Conservation (phyloP, 1,140 invertebrate genomes). For the Drosophila ercepeae region DNA sequence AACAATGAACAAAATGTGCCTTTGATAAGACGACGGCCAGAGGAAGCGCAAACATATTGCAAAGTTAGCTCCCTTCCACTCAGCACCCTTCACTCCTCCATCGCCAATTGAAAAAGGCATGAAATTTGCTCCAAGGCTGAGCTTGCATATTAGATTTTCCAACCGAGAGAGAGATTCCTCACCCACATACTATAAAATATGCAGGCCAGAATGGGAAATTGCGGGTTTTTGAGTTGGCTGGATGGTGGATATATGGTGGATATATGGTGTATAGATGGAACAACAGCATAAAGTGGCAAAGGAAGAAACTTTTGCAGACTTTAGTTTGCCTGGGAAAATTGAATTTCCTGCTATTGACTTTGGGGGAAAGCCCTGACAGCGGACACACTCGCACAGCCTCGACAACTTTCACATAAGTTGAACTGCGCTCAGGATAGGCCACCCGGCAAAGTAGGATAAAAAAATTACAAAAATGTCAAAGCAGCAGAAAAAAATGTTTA, state of each 20-base stretch:
- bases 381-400: slow-evolving; percentile 16
- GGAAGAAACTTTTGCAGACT: slow-evolving; percentile 51
- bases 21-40: slow-evolving; percentile 32
- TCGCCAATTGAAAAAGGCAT: slow-evolving; percentile 9
- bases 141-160: slow-evolving; percentile 53
- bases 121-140: slow-evolving; percentile 24
- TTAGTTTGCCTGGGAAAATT: slow-evolving; percentile 64
- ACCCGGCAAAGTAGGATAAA: slow-evolving; percentile 14
- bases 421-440: slow-evolving; percentile 26
- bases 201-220: slow-evolving; percentile 31
- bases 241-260: neutral
- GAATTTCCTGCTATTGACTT: slow-evolving; percentile 66
- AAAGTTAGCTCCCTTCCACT: slow-evolving; percentile 3
- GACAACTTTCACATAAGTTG: slow-evolving; percentile 25
- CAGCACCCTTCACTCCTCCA: neutral
- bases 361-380: slow-evolving; percentile 35
- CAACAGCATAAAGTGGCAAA: slow-evolving; percentile 6
- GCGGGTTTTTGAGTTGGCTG: neutral
- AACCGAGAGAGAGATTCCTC: slow-evolving; percentile 36
- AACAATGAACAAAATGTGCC: slow-evolving; percentile 44
- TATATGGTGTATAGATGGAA: slow-evolving; percentile 4
- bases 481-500: slow-evolving; percentile 30
- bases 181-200: slow-evolving; percentile 58
- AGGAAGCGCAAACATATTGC: slow-evolving; percentile 43
- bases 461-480: slow-evolving; percentile 56